phyloP scores from a whole-genome alignment of 2,888 invertebrate species.

The Epinotia ramella region DNA sequence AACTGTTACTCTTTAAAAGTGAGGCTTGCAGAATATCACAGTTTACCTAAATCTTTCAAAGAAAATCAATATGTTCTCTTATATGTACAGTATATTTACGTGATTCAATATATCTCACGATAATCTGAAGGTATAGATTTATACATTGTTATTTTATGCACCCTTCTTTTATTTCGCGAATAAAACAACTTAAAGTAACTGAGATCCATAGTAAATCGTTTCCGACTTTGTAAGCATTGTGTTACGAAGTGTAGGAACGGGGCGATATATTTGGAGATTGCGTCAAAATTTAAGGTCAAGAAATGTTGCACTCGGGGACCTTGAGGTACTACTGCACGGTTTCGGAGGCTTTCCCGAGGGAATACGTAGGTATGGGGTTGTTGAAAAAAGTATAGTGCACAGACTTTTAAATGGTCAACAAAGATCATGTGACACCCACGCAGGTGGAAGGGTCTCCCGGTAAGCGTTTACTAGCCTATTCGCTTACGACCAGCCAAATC shows the following conservation, averaged over 20 bases:
- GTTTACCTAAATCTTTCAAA: not conserved
- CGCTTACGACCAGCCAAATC: no score
- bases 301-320: not conserved
- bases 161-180: slow-evolving; percentile 68
- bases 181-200: slow-evolving; percentile 62
- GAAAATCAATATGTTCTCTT: not conserved
- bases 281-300: not conserved
- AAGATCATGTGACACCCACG: no score
- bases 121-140: slow-evolving; percentile 49
- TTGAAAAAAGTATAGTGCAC: no score
- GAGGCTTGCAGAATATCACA: not conserved
- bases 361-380: no score
- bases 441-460: no score
- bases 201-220: slow-evolving; percentile 54
- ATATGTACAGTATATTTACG: slow-evolving; percentile 8
- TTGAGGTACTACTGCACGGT: not conserved
- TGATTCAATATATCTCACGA: slow-evolving; percentile 25
- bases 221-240: slow-evolving; percentile 29
- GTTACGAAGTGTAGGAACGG: slow-evolving; percentile 27
- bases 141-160: slow-evolving; percentile 81
- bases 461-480: no score
- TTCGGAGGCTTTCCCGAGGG: no score
- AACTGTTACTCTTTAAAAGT: not conserved
- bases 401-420: no score
- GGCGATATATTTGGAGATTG: not conserved